Base-by-base conservation (phyloP, 1,140 invertebrate species). In the Magallana gigas region DNA sequence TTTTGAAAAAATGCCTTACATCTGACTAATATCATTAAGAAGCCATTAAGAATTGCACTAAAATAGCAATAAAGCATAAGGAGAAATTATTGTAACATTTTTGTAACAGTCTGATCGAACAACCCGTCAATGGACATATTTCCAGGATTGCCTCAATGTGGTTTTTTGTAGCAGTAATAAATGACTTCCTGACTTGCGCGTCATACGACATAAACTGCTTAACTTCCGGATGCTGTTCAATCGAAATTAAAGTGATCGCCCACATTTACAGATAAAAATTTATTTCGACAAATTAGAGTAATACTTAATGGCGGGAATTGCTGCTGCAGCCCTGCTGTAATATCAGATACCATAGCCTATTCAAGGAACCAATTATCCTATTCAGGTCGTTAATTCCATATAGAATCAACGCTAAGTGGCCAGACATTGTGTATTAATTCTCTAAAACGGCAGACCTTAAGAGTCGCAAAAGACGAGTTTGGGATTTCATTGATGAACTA, bases 221-320 rank as follows among this genome's bases (percentile, higher is more conserved):
- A 11, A 76, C 68, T 76, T 76, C 68, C 68, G 68, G 68, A 76
- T 29, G 23, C 23, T 76, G 68, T 29, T 76, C 68, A 29, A 76
- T 29, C 23, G 68, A 76, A 76, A 76, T 36, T 76, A 36, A 76
- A 76, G 68, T 76, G 68, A 76, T 76, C 68, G 68, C 68, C 68
- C 68, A 76, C 68, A 76, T 76, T 76, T 76, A 29, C 23, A 76
- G 68, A 76, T 76, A 76, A 76, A 71, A 76, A 76, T 29, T 76
- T 36, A 76, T 76, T 18, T 76, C 68, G 68, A 76, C 68, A 76
- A 76, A 76, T 76, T 76, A 76, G 68, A 76, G 68, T 76, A 76
- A 48, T 76, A 76, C 68, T 76, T 76, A 76, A 76, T 76, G 68
- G 23, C 68, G 68, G 23, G 23, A 8, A 76, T 12, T 76, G 68